Conservation (phyloP, 1,140 invertebrate genomes). For the Leguminivora glycinivorella region DNA sequence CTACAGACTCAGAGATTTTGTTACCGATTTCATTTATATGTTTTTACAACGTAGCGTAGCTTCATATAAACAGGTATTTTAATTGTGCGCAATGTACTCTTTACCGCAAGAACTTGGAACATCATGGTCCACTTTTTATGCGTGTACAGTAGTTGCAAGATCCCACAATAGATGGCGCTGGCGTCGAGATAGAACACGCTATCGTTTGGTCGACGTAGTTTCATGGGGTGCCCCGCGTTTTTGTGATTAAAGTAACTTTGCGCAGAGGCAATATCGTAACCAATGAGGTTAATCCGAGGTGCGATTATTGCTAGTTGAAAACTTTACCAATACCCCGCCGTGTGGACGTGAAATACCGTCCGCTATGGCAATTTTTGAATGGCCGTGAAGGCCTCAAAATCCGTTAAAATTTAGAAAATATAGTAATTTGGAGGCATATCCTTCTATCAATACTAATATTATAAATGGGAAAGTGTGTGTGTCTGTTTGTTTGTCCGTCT, state of each 20-base stretch:
- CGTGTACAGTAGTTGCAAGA: conserved; percentile 11
- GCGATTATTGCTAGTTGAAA: conserved; percentile 95
- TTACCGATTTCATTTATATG: conserved; percentile 25
- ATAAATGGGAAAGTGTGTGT: no score
- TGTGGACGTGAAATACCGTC: conserved; percentile 94
- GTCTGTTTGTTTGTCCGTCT: no score
- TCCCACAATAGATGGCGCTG: conserved; percentile 30
- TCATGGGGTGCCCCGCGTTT: conserved; percentile 22
- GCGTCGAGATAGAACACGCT: conserved; percentile 29
- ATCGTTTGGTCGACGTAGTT: conserved; percentile 21
- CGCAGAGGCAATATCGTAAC: conserved; percentile 91
- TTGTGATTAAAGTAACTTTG: conserved; percentile 79
- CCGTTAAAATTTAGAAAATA: no score
- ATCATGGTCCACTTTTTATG: neutral
- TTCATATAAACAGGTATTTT: conserved; percentile 25
- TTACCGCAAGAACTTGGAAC: neutral
- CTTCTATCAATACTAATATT: no score
- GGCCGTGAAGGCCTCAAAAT: conserved; percentile 69
- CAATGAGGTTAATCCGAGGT: conserved; percentile 92
- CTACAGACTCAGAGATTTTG: conserved; percentile 10
- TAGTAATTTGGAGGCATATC: no score
- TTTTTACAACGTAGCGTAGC: conserved; percentile 20
- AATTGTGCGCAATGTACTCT: conserved; percentile 19
- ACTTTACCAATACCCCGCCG: conserved; percentile 97
- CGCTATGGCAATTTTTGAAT: conserved; percentile 93